Evolutionary conservation across 53 echinoderm and acorn worm species (phyloP), one percentile per base, ranked within the genome.

Genomic region (Antedon mediterranea): DNA sequence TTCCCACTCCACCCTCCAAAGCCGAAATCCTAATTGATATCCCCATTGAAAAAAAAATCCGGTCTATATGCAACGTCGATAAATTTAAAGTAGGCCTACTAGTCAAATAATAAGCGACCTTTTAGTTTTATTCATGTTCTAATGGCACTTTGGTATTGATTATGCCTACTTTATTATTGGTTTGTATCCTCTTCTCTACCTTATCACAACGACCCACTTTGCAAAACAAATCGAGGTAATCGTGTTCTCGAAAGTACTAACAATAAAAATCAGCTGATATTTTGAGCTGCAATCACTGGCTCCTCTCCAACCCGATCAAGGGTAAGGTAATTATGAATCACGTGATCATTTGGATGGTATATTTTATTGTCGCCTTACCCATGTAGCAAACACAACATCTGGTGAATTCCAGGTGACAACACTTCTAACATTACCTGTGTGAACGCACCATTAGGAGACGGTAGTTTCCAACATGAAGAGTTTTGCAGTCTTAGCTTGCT

Each of bases 401-500:
- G 57, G 57, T 57, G 14, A 15, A 57, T 23, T 23, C 14, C 14
- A 26, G 11, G 57, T 57, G 57, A 57, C 2, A 8, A 57, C 57
- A 23, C 57, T 18, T 26, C 4, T 37, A n/a, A n/a, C n/a, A n/a
- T n/a, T n/a, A n/a, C n/a, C n/a, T n/a, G n/a, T n/a, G n/a, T n/a
- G n/a, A n/a, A n/a, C n/a, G n/a, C n/a, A n/a, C n/a, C n/a, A n/a
- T n/a, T n/a, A n/a, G n/a, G n/a, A n/a, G n/a, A n/a, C 11, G 57
- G 57, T 18, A 13, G 57, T 57, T 57, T n/a, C n/a, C 18, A 27
- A 14, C 77, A 78, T 14, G 77, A 83, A 72, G 83, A 83, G 34
- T 4, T 72, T 83, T 29, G 26, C 78, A 34, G 34, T 83, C 11
- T 72, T 83, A 41, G 83, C 83, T 31, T 34, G 32, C 7, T 30